These are phyloP conservation scores for Urocolius indicus DNA, from an alignment of 2,113 vertebrate genomes.

Conservation along the genomic window DNA sequence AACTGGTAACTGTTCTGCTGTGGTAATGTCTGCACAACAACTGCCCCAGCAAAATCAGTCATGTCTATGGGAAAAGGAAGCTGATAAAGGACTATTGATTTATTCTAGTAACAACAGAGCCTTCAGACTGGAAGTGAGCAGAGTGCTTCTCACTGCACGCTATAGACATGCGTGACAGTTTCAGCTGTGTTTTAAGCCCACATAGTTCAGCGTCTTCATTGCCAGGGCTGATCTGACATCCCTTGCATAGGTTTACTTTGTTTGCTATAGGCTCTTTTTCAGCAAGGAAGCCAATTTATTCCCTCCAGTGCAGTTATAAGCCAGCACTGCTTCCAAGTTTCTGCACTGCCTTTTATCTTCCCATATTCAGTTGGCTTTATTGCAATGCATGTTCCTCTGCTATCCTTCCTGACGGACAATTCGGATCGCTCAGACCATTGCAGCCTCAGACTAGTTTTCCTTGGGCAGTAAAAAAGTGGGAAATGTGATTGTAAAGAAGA, in stretches of 20 bases:
- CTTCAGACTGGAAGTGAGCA: not conserved
- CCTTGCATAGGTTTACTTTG: not conserved
- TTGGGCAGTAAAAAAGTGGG: not conserved
- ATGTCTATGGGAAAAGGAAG: not conserved
- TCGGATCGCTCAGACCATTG: not conserved
- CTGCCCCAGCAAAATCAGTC: not conserved
- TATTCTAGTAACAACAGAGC: not conserved
- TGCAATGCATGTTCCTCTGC: not conserved
- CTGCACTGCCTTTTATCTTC: not conserved
- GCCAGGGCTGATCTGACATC: not conserved
- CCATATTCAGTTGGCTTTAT: not conserved
- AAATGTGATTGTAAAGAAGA: not conserved
- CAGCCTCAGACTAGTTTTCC: not conserved
- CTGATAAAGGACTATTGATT: not conserved
- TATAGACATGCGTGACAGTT: not conserved
- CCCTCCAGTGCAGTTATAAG: not conserved
- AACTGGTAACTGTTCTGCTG: not conserved
- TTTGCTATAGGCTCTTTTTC: not conserved
- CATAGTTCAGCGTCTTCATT: not conserved
- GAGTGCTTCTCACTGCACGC: not conserved
- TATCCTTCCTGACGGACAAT: not conserved
- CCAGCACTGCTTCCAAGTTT: not conserved
- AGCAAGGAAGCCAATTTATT: not conserved
- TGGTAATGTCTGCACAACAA: not conserved
- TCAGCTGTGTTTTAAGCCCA: not conserved